Conservation (phyloP, 2,888 invertebrate species). For the Nycteola revayana region DNA sequence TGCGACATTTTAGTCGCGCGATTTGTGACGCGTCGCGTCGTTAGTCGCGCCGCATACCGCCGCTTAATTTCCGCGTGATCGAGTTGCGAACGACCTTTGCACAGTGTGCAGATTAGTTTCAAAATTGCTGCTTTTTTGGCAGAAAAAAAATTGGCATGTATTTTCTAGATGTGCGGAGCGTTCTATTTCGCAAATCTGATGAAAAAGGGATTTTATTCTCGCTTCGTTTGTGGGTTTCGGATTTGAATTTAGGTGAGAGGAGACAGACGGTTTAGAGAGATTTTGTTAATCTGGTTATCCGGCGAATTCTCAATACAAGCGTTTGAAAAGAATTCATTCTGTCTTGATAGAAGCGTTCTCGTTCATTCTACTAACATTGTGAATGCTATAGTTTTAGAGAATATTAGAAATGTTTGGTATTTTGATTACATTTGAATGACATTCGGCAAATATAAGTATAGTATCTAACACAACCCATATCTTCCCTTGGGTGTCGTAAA, state of each 20-base stretch:
- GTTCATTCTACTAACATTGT: too few species aligned
- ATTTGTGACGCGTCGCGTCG: slow-evolving; percentile 30
- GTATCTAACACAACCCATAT: too few species aligned
- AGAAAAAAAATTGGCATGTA: slow-evolving; percentile 10
- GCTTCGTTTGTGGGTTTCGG: slow-evolving; percentile 2
- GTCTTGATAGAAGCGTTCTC: too few species aligned
- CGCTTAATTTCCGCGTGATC: slow-evolving; percentile 32
- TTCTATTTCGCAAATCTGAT: not conserved
- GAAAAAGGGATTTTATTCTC: not conserved
- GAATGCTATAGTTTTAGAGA: too few species aligned
- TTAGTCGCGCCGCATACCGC: slow-evolving; percentile 25
- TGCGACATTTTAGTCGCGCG: slow-evolving; percentile 31
- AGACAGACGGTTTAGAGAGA: not conserved
- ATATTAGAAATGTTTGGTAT: too few species aligned
- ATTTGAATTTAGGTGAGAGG: not conserved
- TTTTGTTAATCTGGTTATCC: too few species aligned
- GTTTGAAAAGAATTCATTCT: too few species aligned
- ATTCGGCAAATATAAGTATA: too few species aligned
- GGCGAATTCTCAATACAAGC: too few species aligned
- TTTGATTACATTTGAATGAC: too few species aligned
- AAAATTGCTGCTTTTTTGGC: slow-evolving; percentile 26
- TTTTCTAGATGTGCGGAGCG: slow-evolving; percentile 6
- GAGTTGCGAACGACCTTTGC: slow-evolving; percentile 26
- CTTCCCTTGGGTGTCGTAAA: too few species aligned
- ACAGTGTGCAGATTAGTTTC: slow-evolving; percentile 28